Conservation (phyloP, 2,113 vertebrate genomes). For the Calonectris borealis region DNA sequence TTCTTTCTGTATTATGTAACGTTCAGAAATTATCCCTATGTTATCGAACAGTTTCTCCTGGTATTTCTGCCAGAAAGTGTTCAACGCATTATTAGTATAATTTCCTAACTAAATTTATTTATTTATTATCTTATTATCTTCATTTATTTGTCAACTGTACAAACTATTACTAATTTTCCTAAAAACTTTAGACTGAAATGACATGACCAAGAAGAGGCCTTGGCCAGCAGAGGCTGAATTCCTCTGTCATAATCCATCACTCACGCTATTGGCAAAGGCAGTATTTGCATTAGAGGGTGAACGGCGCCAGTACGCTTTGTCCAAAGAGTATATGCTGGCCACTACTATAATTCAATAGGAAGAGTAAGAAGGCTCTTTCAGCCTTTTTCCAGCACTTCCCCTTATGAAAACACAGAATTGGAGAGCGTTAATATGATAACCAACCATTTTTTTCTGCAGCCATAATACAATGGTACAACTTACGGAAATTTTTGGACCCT, state of each 20-base stretch:
- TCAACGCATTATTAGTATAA: not conserved
- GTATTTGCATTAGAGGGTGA: not conserved
- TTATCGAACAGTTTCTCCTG: not conserved
- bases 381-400: not conserved
- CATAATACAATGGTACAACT: not conserved
- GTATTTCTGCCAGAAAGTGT: not conserved
- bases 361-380: not conserved
- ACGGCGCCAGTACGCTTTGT: not conserved
- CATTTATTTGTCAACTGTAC: not conserved
- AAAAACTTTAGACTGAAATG: not conserved
- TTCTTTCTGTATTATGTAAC: not conserved
- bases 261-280: not conserved
- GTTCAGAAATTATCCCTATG: not conserved
- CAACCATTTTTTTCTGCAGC: not conserved
- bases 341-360: not conserved
- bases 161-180: not conserved
- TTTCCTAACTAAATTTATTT: not conserved
- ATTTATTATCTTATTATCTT: no score
- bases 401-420: not conserved
- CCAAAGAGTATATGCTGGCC: not conserved
- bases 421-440: not conserved
- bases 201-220: not conserved
- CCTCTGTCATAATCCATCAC: not conserved
- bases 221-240: not conserved
- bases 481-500: rapidly evolving